A percentile compares a stretch with the other conserved stretches of the same genome.
Evolutionary conservation across 2,113 vertebrate species (phyloP).

Genomic region (Calidris pygmaea): DNA sequence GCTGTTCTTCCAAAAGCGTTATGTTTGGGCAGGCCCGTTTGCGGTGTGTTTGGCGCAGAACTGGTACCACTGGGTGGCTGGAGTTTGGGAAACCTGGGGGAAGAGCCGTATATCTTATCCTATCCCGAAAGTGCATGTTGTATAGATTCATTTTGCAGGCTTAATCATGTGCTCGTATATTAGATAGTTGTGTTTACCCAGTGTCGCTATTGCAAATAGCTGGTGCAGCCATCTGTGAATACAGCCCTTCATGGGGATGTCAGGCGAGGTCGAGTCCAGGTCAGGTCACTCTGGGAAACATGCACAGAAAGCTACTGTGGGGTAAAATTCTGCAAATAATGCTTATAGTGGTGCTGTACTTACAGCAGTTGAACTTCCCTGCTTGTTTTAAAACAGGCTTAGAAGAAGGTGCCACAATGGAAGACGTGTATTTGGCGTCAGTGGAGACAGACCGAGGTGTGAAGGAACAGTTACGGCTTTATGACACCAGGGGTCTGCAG

Average conservation of each 20-base stretch:
- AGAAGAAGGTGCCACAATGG: slow-evolving; percentile 84
- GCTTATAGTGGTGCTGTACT: background rate
- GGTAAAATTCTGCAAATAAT: background rate
- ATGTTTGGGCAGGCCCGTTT: background rate
- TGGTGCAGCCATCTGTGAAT: background rate
- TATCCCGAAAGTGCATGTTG: background rate
- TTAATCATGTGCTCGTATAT: background rate
- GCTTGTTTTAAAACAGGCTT: slow-evolving; percentile 72
- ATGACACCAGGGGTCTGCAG: slow-evolving; percentile 89
- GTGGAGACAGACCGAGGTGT: slow-evolving; percentile 91
- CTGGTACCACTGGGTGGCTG: background rate
- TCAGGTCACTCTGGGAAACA: background rate
- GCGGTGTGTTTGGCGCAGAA: background rate
- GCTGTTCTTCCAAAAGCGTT: background rate
- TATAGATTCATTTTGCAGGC: background rate
- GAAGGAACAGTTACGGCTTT: slow-evolving; percentile 92
- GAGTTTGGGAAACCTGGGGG: background rate
- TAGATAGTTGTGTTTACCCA: background rate
- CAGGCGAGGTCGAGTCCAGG: background rate
- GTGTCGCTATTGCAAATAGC: background rate
- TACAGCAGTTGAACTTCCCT: background rate
- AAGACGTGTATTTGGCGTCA: slow-evolving; percentile 90
- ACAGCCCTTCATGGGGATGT: background rate
- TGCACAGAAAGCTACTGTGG: background rate
- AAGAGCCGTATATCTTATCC: background rate